Percentiles rank a stretch among this genome's conserved stretches.
phyloP scores from a whole-genome alignment of 2,797 vertebrate genomes.

The Menidia menidia region DNA sequence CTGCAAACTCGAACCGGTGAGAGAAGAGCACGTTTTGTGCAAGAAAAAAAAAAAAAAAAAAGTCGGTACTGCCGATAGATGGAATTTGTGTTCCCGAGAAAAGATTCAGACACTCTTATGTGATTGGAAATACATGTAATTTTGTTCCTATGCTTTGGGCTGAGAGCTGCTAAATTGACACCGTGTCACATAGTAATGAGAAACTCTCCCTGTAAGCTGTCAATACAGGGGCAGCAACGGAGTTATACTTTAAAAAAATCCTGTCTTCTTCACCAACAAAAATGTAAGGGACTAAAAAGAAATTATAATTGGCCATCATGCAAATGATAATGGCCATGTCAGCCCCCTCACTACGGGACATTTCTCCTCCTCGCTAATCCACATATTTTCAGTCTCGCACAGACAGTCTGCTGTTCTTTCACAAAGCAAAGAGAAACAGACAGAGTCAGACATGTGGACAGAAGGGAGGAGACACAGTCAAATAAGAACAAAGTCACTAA shows the following conservation, averaged over 20 bases:
- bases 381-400: constrained; percentile 18
- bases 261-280: constrained; percentile 46
- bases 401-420: constrained; percentile 1
- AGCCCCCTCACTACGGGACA: constrained; percentile 29
- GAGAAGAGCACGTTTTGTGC: constrained; percentile 11
- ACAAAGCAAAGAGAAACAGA: constrained; percentile 21
- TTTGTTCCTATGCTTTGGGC: constrained; percentile 28
- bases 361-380: constrained; percentile 31
- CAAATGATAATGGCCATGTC: constrained; percentile 55
- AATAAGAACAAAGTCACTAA: constrained; percentile 31
- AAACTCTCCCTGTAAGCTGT: constrained; percentile 60
- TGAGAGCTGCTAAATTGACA: constrained; percentile 58
- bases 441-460: constrained; percentile 14
- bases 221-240: constrained; percentile 55
- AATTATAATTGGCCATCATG: constrained; percentile 70
- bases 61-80: constrained; percentile 10
- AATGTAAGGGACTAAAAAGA: constrained; percentile 32
- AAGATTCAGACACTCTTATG: constrained; percentile 16
- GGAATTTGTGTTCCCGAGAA: constrained; percentile 23
- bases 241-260: constrained; percentile 47
- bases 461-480: constrained; percentile 13
- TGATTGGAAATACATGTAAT: not conserved
- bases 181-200: constrained; percentile 49
- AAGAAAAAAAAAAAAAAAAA: constrained; percentile 26
- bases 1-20: constrained; percentile 1